Base-by-base conservation (phyloP, 2,797 vertebrate species). In the Halcyon badia region DNA sequence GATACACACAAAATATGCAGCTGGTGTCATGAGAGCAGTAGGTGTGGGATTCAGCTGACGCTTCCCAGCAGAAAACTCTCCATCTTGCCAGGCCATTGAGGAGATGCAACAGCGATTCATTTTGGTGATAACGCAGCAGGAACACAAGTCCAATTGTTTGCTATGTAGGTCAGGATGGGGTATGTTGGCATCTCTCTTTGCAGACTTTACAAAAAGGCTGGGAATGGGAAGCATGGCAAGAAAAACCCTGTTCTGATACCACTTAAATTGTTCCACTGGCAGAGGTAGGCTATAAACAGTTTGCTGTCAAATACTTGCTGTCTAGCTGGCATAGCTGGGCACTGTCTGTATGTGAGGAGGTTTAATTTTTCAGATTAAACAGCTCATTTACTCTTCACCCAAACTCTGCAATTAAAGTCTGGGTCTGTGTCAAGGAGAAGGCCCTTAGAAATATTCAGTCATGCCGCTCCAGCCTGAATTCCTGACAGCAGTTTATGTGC, bases 201-300 rank as follows among this genome's bases (percentile, higher is more conserved):
- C 80, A 90, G 91, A 95, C 95, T 95, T 96, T 72, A 95, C 93
- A 95, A 75, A 92, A 93, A 66, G 93, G 91, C 95, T 92, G 90
- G 83, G 85, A 94, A 91, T 90, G 93, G 93, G 75, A 94, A 90
- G 70, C 44, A 84, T 61, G 84, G 48, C 66, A 83, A 87, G 71
- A 90, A 90, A 89, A 80, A 30, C 5, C 33, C 69, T 79, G 7
- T 88, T 83, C 66, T 87, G 73, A 73, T 90, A 73, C 60, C 60
- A 33, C 76, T 91, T 78, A 77, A 90, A 82, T 57, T 57, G 58
- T 48, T 95, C 66, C 28, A 18, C 44, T 94, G 83, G 58, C 77
- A 90, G 88, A 88, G 77, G 73, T 66, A 82, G 41, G 16, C 85
- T 70, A 22, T 90, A 62, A 93, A 73, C 83, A 77, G 51, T 58